Evolutionary conservation across 2,888 invertebrate species (phyloP).

Genomic region (Eledona agricola): DNA sequence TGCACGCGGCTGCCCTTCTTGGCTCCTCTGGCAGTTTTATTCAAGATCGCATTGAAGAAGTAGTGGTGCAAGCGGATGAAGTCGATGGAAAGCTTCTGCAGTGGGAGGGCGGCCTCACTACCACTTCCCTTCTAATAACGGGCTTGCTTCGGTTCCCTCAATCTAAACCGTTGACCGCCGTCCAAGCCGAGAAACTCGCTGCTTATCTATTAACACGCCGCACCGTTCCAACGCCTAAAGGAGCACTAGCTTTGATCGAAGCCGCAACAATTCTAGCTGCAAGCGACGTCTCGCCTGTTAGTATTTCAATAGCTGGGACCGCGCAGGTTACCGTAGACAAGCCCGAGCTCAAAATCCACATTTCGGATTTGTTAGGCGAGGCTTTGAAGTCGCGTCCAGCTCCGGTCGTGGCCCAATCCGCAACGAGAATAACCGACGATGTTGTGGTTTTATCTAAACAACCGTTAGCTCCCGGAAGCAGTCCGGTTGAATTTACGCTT

Average conservation of each 20-base stretch:
- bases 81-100: constrained; percentile 84
- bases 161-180: constrained; percentile 74
- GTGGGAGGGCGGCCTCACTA: constrained; percentile 90
- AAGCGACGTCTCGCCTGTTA: constrained; percentile 77
- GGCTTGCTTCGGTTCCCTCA: constrained; percentile 66
- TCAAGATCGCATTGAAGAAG: constrained; percentile 85
- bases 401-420: constrained; percentile 77
- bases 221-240: constrained; percentile 86
- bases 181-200: constrained; percentile 85
- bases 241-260: constrained; percentile 82
- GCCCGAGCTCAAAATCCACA: constrained; percentile 75
- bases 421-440: constrained; percentile 76
- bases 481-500: constrained; percentile 76
- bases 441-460: constrained; percentile 78
- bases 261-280: constrained; percentile 69
- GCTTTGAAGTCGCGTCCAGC: constrained; percentile 75
- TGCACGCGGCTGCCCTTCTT: constrained; percentile 82
- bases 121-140: constrained; percentile 72
- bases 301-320: constrained; percentile 81
- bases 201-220: constrained; percentile 86
- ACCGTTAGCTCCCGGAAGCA: constrained; percentile 65
- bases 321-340: constrained; percentile 79
- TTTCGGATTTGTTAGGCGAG: constrained; percentile 80
- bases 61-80: constrained; percentile 95
- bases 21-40: constrained; percentile 71